Base-by-base conservation (phyloP, 2,888 invertebrate species). In the Diarsia brunnea region DNA sequence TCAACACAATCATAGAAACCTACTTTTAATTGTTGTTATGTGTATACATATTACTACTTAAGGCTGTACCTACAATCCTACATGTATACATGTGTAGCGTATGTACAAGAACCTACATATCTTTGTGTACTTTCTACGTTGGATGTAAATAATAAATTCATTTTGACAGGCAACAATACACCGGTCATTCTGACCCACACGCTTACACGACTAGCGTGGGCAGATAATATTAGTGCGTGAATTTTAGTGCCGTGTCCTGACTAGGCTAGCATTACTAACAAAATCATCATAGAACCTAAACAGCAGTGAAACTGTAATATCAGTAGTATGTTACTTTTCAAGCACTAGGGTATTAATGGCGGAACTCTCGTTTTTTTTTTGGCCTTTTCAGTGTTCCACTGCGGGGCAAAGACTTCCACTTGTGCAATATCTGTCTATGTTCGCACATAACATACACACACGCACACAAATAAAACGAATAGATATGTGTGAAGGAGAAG, bases 101-200 rank as follows among this genome's bases (percentile, higher is more conserved):
- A 27, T 8, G 16, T 58, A 58, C 24, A 55, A 16, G 24, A 45
- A 71, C 16, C 16, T 43, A 71, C 43, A 53, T 47, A 61, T 8
- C 51, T 38, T 31, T 16, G 31, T 58, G 27, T 70, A 53, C 79
- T 38, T 49, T 68, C 69, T 66, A 70, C 27, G 16, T 60, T 45
- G 66, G 16, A 27, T 51, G 49, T 82, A 38, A 76, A 67, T 79
- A 80, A 80, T 80, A 76, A 69, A 82, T 76, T 31, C 7, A 19
- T 47, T 67, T 67, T 63, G 79, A 69, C 43, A 38, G 47, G 24
- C n/a, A n/a, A n/a, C n/a, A n/a, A n/a, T n/a, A n/a, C n/a, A n/a
- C n/a, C n/a, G n/a, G n/a, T n/a, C n/a, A n/a, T n/a, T n/a, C n/a
- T n/a, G n/a, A n/a, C n/a, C n/a, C n/a, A n/a, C n/a, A n/a, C n/a